Conservation (phyloP, 2,797 vertebrate genomes). For the Lemur catta region DNA sequence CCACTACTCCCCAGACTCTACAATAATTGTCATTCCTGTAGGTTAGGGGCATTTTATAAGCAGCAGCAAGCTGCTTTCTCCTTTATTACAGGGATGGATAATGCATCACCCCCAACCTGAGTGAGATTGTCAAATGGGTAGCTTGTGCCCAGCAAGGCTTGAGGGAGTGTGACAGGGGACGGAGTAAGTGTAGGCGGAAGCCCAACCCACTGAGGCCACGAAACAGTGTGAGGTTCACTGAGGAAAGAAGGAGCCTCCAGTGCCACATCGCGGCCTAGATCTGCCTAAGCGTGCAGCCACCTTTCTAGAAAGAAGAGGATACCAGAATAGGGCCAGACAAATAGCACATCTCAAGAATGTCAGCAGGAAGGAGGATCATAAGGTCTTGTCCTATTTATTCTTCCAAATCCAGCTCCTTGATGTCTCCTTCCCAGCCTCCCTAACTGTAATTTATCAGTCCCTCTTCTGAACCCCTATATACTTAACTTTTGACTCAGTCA, state of each 20-base stretch:
- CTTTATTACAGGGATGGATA: neutral
- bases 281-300: neutral
- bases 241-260: neutral
- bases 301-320: neutral
- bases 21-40: neutral
- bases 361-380: neutral
- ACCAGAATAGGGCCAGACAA: neutral
- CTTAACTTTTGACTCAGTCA: neutral
- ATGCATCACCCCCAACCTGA: neutral
- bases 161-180: too few relatives aligned
- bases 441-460: neutral
- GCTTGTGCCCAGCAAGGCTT: neutral
- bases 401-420: neutral
- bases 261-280: neutral
- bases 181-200: neutral
- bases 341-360: neutral
- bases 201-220: too few relatives aligned
- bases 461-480: neutral
- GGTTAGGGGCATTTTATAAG: neutral
- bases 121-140: neutral
- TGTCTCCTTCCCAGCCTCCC: neutral
- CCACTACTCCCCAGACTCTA: neutral
- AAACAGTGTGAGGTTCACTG: neutral
- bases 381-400: neutral
- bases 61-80: neutral